phyloP scores from a whole-genome alignment of 2,113 vertebrate genomes.

The Passer domesticus region DNA sequence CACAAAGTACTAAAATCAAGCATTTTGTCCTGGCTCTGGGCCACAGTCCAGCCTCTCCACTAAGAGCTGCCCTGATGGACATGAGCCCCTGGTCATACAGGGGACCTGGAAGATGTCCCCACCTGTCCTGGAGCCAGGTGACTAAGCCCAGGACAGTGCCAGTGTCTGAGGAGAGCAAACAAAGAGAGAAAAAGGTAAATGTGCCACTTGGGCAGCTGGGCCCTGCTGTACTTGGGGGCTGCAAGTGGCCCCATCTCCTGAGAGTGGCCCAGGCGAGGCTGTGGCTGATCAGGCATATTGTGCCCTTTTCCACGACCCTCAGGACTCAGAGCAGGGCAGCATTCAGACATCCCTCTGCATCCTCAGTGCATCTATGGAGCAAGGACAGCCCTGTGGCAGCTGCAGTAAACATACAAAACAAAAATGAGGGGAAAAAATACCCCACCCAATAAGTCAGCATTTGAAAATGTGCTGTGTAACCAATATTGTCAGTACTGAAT shows the following conservation, averaged over 20 bases:
- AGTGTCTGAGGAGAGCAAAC: background rate
- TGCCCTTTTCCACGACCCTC: background rate
- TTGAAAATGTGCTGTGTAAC: background rate
- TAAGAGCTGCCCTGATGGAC: background rate
- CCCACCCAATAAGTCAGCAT: background rate
- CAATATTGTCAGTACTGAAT: background rate
- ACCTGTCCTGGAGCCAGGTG: background rate
- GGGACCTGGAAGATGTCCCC: background rate
- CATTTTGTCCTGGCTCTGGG: background rate
- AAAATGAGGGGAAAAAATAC: background rate
- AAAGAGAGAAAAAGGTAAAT: background rate
- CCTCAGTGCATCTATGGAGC: background rate
- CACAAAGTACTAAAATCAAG: background rate
- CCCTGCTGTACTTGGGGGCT: fast-evolving
- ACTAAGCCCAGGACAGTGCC: background rate
- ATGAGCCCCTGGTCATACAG: background rate
- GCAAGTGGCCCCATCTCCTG: background rate
- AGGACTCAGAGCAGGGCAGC: background rate
- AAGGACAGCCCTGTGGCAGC: background rate
- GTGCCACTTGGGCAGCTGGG: background rate
- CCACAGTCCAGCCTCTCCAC: background rate
- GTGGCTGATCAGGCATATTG: background rate
- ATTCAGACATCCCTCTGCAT: background rate
- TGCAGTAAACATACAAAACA: background rate
- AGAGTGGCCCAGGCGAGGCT: background rate